These are phyloP conservation scores for Atherinomorus stipes DNA, from an alignment of 2,113 vertebrate species.

Conservation along the genomic window DNA sequence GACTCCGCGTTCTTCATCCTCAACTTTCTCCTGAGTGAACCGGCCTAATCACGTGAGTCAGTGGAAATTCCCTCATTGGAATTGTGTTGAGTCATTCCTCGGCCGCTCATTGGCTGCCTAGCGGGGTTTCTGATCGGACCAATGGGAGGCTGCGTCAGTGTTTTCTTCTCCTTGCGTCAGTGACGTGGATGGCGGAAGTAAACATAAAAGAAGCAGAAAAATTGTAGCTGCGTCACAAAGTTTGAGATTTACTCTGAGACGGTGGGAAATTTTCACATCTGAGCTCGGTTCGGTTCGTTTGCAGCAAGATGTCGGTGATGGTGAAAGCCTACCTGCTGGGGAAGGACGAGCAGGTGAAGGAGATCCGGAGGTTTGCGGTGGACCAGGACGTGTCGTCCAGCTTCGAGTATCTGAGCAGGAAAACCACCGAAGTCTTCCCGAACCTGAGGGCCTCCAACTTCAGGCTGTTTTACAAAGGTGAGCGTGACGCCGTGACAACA, in stretches of 20 bases:
- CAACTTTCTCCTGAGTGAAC: background rate
- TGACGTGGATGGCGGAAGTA: constrained; percentile 49
- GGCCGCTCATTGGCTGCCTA: constrained; percentile 23
- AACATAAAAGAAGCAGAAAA: constrained; percentile 27
- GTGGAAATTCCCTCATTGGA: constrained; percentile 58
- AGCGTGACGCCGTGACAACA: background rate
- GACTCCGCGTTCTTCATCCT: constrained; percentile 24
- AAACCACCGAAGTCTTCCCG: constrained; percentile 86
- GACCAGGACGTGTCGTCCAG: constrained; percentile 78
- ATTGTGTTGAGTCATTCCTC: constrained; percentile 70
- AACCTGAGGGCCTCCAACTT: constrained; percentile 79
- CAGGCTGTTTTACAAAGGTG: constrained; percentile 90
- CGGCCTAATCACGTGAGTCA: constrained; percentile 12
- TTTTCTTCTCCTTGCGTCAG: background rate
- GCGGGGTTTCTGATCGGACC: constrained; percentile 3
- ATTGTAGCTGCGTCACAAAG: constrained; percentile 69
- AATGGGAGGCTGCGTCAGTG: constrained; percentile 31
- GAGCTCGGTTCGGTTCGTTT: background rate
- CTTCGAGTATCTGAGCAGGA: constrained; percentile 84
- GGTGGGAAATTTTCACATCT: too few species aligned
- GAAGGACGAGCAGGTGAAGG: constrained; percentile 89
- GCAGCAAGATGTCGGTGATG: constrained; percentile 85
- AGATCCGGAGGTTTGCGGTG: constrained; percentile 94
- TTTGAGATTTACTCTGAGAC: background rate
- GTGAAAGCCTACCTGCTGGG: constrained; percentile 95